phyloP scores from a whole-genome alignment of 2,888 invertebrate species.

The Icerya purchasi region DNA sequence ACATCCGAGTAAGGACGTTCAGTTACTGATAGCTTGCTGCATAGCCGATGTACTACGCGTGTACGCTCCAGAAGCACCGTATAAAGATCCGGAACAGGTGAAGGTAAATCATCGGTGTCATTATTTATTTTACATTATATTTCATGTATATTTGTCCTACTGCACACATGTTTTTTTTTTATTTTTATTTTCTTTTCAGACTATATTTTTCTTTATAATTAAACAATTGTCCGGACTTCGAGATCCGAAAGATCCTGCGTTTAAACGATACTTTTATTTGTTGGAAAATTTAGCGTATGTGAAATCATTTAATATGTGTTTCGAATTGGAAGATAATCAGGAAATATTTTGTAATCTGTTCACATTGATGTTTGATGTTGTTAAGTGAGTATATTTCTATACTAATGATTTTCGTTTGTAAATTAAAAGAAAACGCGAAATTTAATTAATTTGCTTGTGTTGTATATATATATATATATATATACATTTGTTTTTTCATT shows the following conservation, averaged over 20 bases:
- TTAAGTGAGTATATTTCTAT: constrained; percentile 47
- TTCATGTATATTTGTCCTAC: constrained; percentile 13
- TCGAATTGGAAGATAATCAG: constrained; percentile 90
- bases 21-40: constrained; percentile 85
- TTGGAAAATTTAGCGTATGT: constrained; percentile 92
- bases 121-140: constrained; percentile 3
- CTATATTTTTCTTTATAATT: constrained; percentile 82
- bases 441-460: neutral
- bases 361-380: constrained; percentile 82
- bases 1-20: constrained; percentile 77
- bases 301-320: constrained; percentile 96
- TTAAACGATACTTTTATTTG: constrained; percentile 91
- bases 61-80: constrained; percentile 94
- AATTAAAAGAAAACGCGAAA: constrained; percentile 1
- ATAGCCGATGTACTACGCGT: constrained; percentile 90
- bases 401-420: neutral
- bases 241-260: constrained; percentile 91
- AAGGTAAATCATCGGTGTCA: constrained; percentile 28
- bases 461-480: neutral
- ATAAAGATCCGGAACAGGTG: constrained; percentile 85
- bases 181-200: constrained; percentile 30
- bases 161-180: constrained; percentile 15
- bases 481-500: neutral
- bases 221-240: constrained; percentile 79
- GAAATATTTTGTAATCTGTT: constrained; percentile 88